These are phyloP conservation scores for Laterallus jamaicensis DNA, from an alignment of 2,113 vertebrate species.

Conservation along the genomic window DNA sequence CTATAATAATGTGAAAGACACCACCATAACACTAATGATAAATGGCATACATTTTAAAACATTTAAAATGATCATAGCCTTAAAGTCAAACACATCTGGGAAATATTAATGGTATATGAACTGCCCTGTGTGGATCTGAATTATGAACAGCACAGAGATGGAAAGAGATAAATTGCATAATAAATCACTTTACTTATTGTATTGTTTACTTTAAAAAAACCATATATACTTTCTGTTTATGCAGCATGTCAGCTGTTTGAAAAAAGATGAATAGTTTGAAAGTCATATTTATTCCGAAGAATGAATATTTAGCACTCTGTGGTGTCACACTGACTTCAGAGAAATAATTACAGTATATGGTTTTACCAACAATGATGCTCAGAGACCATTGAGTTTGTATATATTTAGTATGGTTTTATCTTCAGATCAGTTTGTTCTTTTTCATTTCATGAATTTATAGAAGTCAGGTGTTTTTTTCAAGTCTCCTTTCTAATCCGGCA, in stretches of 20 bases:
- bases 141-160: constrained; percentile 77
- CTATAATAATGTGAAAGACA: constrained; percentile 64
- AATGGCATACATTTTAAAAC: constrained; percentile 78
- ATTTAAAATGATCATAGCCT: constrained; percentile 80
- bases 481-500: constrained; percentile 41
- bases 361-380: constrained; percentile 57
- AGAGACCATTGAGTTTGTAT: constrained; percentile 44
- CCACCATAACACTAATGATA: constrained; percentile 76
- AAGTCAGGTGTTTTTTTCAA: constrained; percentile 51
- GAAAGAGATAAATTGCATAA: constrained; percentile 83
- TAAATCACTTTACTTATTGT: constrained; percentile 79
- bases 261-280: constrained; percentile 77
- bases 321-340: constrained; percentile 64
- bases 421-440: constrained; percentile 55
- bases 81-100: constrained; percentile 74
- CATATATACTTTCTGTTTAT: constrained; percentile 75
- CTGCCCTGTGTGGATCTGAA: constrained; percentile 73
- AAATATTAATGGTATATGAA: constrained; percentile 79
- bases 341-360: constrained; percentile 72
- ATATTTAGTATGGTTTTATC: constrained; percentile 56
- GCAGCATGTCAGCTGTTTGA: constrained; percentile 72
- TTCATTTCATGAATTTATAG: constrained; percentile 55
- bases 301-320: constrained; percentile 74
- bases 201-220: constrained; percentile 71
- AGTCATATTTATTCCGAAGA: constrained; percentile 75